A percentile compares a stretch with the other conserved stretches of the same genome.
These are phyloP conservation scores for Drosophila sordidapex DNA, from an alignment of 2,888 invertebrate species.

Conservation along the genomic window DNA sequence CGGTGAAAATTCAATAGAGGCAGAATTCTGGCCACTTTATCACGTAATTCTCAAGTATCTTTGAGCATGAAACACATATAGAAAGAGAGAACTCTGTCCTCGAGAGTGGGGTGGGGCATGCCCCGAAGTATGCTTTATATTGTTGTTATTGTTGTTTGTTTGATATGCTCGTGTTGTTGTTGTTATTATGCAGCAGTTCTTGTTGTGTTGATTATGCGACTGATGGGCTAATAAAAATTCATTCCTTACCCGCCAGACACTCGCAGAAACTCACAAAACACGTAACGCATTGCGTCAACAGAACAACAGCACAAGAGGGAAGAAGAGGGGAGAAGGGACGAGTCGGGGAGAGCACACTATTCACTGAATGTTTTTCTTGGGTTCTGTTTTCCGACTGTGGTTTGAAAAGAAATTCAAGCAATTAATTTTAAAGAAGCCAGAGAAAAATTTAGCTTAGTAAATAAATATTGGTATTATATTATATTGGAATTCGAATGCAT, in stretches of 20 bases:
- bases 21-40: constrained; percentile 71
- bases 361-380: constrained; percentile 23
- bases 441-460: background rate
- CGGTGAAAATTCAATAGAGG: constrained; percentile 1
- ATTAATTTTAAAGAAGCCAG: background rate
- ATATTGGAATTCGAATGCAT: too few species aligned
- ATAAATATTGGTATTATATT: background rate
- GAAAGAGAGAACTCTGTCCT: constrained; percentile 26
- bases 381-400: constrained; percentile 32
- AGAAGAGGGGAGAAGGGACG: background rate
- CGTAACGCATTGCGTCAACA: constrained; percentile 60
- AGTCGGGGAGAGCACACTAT: constrained; percentile 6
- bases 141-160: constrained; percentile 61
- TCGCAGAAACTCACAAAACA: constrained; percentile 41
- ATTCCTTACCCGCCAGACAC: constrained; percentile 55
- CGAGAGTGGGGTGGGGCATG: constrained; percentile 18
- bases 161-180: constrained; percentile 52
- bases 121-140: constrained; percentile 58
- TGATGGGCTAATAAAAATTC: constrained; percentile 79
- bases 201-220: constrained; percentile 60
- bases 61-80: constrained; percentile 12
- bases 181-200: constrained; percentile 77
- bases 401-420: background rate
- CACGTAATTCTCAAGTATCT: constrained; percentile 76
- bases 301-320: background rate